Percentiles rank a stretch among this genome's conserved stretches.
Evolutionary conservation across 2,113 vertebrate genomes (phyloP).

Genomic region (Caranx ignobilis): DNA sequence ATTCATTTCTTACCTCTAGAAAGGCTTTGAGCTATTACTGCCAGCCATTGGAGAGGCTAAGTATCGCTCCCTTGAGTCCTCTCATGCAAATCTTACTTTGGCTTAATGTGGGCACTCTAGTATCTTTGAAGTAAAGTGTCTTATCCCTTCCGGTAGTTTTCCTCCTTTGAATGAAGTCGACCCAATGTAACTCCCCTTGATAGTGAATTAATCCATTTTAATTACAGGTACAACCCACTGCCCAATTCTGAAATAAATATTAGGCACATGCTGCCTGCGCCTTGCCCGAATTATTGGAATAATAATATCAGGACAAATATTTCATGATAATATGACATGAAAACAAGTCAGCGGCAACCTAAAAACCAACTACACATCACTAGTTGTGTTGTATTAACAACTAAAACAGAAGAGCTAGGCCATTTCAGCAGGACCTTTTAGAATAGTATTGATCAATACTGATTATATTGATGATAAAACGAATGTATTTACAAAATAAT

Average conservation of each 20-base stretch:
- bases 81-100: slow-evolving; percentile 35
- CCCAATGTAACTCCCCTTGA: neutral
- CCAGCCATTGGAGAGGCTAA: slow-evolving; percentile 8
- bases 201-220: neutral
- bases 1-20: slow-evolving; percentile 54
- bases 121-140: slow-evolving; percentile 1
- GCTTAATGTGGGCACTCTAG: neutral
- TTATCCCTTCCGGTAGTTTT: neutral
- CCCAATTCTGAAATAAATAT: neutral
- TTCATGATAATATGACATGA: too few relatives aligned
- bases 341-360: too few relatives aligned
- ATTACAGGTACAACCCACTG: neutral
- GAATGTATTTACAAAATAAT: neutral
- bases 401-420: too few relatives aligned
- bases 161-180: neutral
- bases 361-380: too few relatives aligned
- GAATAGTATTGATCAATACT: neutral
- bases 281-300: neutral
- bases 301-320: neutral
- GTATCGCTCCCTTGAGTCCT: slow-evolving; percentile 27
- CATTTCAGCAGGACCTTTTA: too few relatives aligned
- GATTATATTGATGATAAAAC: neutral
- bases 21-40: slow-evolving; percentile 30
- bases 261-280: neutral
- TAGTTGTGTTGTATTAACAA: too few relatives aligned